Percentiles rank a stretch among this genome's conserved stretches.
Conservation (phyloP, 2,113 vertebrate genomes). For the Girardinichthys multiradiatus region DNA sequence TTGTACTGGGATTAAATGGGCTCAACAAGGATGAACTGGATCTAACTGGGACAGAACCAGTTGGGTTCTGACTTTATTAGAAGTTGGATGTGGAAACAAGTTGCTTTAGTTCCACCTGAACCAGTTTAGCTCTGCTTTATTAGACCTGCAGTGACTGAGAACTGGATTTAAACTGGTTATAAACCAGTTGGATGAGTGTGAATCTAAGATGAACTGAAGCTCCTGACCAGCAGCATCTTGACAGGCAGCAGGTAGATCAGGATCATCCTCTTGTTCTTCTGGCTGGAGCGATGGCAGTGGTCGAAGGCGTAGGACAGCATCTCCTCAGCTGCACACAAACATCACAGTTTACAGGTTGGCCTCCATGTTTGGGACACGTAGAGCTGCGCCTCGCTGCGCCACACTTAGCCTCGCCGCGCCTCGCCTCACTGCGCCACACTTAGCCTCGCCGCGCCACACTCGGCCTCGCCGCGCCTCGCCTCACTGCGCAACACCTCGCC, state of each 20-base stretch:
- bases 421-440: no score
- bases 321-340: constrained; percentile 86
- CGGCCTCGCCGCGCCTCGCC: no score
- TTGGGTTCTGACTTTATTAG: neutral
- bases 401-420: no score
- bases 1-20: no score
- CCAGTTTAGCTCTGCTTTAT: neutral
- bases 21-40: neutral
- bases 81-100: no score
- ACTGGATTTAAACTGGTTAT: neutral
- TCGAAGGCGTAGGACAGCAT: constrained; percentile 93
- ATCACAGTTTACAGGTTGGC: neutral
- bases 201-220: no score
- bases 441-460: no score
- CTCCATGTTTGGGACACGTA: neutral
- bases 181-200: no score
- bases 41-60: neutral
- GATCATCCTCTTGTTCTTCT: constrained; percentile 98
- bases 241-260: constrained; percentile 96
- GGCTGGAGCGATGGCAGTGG: constrained; percentile 92
- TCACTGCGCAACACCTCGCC: no score
- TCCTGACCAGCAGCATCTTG: constrained; percentile 95
- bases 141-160: neutral
- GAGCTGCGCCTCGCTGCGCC: no score
- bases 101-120: no score